phyloP scores from a whole-genome alignment of 1,140 invertebrate species.

The Drosophila carrolli region DNA sequence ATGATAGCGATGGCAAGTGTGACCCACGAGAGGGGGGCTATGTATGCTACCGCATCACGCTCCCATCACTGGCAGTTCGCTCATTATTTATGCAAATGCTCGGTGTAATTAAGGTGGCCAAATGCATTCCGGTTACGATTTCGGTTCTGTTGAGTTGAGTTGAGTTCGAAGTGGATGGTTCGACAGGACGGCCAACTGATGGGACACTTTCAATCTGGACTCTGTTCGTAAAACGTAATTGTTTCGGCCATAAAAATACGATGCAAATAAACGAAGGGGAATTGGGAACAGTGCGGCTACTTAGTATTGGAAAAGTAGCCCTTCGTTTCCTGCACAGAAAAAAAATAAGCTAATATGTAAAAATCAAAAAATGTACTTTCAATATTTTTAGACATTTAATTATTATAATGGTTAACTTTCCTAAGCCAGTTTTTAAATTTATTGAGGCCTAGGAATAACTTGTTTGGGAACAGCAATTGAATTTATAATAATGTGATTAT shows the following conservation, averaged over 20 bases:
- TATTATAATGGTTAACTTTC: no score
- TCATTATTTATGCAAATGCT: constrained; percentile 57
- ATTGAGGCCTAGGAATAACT: no score
- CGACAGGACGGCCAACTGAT: not conserved
- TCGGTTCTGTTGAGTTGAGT: not conserved
- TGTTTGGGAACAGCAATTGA: no score
- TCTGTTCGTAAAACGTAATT: constrained; percentile 66
- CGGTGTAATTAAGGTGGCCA: constrained; percentile 50
- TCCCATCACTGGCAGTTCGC: constrained; percentile 12
- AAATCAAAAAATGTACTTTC: not conserved
- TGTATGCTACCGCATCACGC: not conserved
- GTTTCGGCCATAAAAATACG: constrained; percentile 59
- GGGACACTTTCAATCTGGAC: constrained; percentile 46
- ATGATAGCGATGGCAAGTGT: not conserved
- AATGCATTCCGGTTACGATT: constrained; percentile 46
- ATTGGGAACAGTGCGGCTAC: constrained; percentile 45
- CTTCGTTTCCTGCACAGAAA: constrained; percentile 10
- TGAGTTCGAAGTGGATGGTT: not conserved
- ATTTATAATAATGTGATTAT: no score
- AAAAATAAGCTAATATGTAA: not conserved
- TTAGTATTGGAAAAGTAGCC: constrained; percentile 51
- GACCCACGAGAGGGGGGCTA: no score
- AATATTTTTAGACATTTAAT: no score
- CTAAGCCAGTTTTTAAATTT: no score
- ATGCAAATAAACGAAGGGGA: constrained; percentile 50